phyloP scores from a whole-genome alignment of 2,888 invertebrate species.

The Crocallis elinguaria region DNA sequence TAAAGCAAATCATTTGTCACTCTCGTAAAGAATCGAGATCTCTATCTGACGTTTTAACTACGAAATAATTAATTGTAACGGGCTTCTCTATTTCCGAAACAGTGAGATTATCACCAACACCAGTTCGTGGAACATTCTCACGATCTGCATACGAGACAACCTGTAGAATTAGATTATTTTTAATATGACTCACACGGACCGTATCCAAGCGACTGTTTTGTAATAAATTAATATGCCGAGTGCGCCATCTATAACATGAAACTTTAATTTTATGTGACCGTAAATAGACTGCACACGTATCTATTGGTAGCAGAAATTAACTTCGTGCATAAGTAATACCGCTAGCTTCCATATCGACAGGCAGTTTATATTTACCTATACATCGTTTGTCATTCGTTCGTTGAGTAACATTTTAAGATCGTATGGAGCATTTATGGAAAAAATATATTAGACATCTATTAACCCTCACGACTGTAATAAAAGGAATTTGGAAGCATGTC shows the following conservation, averaged over 20 bases:
- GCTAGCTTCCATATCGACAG: constrained; percentile 15
- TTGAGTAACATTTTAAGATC: no score
- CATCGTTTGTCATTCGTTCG: no score
- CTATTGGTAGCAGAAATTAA: constrained; percentile 22
- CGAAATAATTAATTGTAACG: no score
- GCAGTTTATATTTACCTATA: no score
- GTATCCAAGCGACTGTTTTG: constrained; percentile 32
- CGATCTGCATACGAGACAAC: constrained; percentile 47
- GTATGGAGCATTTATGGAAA: no score
- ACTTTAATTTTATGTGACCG: constrained; percentile 27
- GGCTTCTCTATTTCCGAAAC: constrained; percentile 53
- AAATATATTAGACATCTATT: no score
- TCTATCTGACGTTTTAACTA: no score
- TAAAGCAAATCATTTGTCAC: no score
- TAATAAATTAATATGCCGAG: constrained; percentile 33
- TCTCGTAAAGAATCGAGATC: no score
- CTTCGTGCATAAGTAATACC: constrained; percentile 21
- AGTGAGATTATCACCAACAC: constrained; percentile 38
- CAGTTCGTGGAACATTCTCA: constrained; percentile 50
- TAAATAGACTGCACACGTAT: constrained; percentile 28
- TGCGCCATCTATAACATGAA: constrained; percentile 23
- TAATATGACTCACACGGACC: constrained; percentile 47
- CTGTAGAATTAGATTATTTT: constrained; percentile 50
- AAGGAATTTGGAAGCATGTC: no score
- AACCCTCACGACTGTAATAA: no score